phyloP scores from a whole-genome alignment of 2,113 vertebrate species.

The Indri indri region DNA sequence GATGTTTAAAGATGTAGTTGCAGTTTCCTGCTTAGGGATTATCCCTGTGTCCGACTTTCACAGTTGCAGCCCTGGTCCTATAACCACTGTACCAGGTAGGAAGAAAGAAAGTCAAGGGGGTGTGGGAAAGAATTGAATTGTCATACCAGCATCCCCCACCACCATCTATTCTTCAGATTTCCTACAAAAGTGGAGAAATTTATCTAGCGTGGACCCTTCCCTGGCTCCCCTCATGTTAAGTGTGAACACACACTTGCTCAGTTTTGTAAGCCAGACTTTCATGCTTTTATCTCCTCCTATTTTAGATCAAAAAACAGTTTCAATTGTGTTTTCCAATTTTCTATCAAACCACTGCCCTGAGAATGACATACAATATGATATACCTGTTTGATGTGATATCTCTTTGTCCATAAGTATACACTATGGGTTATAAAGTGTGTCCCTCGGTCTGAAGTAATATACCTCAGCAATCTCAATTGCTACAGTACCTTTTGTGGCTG shows the following conservation, averaged over 20 bases:
- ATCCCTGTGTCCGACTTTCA: not conserved
- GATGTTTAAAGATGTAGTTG: not conserved
- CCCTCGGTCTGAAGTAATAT: not conserved
- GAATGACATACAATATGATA: not conserved
- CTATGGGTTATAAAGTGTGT: not conserved
- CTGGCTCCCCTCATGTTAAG: not conserved
- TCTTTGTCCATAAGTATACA: not conserved
- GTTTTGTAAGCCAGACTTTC: not conserved
- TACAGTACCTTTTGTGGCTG: not conserved
- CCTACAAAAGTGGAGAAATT: not conserved
- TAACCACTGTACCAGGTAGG: not conserved
- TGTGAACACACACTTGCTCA: not conserved
- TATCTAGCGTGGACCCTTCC: not conserved
- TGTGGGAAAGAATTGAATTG: not conserved
- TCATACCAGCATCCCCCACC: not conserved
- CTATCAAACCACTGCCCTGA: not conserved
- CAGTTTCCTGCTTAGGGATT: not conserved
- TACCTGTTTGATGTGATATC: not conserved
- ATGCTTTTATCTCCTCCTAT: not conserved
- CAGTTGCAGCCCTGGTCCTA: not conserved
- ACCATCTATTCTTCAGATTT: not conserved
- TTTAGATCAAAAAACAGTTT: not conserved
- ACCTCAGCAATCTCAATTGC: not conserved
- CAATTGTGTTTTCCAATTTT: not conserved
- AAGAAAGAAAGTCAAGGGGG: not conserved